Conservation (phyloP, 2,888 invertebrate genomes). For the Cheilosia vernalis region DNA sequence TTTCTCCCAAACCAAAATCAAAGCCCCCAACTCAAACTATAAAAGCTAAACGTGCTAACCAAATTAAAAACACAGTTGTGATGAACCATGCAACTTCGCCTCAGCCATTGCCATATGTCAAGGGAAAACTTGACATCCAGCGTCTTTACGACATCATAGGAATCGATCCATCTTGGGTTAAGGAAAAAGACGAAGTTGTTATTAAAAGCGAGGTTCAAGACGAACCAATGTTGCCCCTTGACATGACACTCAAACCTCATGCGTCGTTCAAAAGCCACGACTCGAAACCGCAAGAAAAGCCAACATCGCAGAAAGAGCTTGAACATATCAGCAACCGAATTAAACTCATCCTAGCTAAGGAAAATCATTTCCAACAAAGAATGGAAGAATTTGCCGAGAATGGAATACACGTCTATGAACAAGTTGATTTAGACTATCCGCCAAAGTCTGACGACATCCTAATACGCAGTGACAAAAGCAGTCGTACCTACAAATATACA, state of each 20-base stretch:
- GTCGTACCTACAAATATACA: background rate
- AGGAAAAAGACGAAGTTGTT: background rate
- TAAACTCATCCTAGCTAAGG: background rate
- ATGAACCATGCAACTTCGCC: background rate
- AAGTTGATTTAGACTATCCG: background rate
- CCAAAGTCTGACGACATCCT: background rate
- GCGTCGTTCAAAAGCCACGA: background rate
- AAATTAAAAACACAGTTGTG: conserved; percentile 1
- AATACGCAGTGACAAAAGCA: background rate
- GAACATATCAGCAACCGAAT: background rate
- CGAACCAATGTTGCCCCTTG: background rate
- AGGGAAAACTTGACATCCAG: background rate
- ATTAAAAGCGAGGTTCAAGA: background rate
- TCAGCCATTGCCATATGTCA: background rate
- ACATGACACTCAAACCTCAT: background rate
- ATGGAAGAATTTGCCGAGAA: background rate
- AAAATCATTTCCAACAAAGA: background rate
- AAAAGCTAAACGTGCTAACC: background rate
- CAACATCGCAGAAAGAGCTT: background rate
- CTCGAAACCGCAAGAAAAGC: too few relatives aligned
- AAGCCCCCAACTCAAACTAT: background rate
- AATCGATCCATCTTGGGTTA: background rate
- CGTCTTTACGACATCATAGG: background rate
- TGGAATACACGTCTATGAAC: background rate
- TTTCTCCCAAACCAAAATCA: background rate